A percentile compares a stretch with the other conserved stretches of the same genome.
Conservation (phyloP, 2,797 vertebrate species). For the Peromyscus attwateri region DNA sequence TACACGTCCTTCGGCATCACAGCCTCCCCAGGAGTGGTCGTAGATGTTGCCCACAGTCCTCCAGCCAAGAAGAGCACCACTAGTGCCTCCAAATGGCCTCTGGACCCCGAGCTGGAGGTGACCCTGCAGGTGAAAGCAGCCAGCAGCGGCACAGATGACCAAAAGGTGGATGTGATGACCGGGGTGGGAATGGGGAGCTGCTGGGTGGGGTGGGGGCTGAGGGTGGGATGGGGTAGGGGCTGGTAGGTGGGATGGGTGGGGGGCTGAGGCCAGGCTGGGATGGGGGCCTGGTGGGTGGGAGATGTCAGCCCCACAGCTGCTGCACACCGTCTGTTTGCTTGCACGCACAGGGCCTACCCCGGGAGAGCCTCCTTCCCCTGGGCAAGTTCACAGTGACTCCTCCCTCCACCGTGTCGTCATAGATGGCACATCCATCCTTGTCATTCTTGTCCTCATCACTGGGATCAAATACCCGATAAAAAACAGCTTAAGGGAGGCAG, state of each 20-base stretch:
- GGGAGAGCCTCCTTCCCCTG: neutral
- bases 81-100: constrained; percentile 80
- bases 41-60: constrained; percentile 78
- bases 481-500: neutral
- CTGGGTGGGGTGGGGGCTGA: neutral
- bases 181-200: neutral
- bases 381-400: neutral
- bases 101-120: constrained; percentile 83
- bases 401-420: rapidly evolving
- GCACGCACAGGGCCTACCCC: rapidly evolving
- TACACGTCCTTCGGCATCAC: constrained; percentile 79
- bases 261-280: neutral
- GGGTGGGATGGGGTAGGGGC: neutral
- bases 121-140: constrained; percentile 72
- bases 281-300: too few species aligned
- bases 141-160: constrained; percentile 81
- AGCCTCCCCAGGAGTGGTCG: constrained; percentile 75
- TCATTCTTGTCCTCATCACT: neutral
- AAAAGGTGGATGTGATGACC: constrained; percentile 82
- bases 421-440: too few species aligned
- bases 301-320: neutral
- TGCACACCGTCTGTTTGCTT: rapidly evolving
- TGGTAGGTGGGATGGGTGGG: neutral
- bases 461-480: neutral
- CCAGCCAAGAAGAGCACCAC: constrained; percentile 73